A percentile compares a stretch with the other conserved stretches of the same genome.
Conservation (phyloP, 2,113 vertebrate genomes). For the Prionailurus viverrinus region DNA sequence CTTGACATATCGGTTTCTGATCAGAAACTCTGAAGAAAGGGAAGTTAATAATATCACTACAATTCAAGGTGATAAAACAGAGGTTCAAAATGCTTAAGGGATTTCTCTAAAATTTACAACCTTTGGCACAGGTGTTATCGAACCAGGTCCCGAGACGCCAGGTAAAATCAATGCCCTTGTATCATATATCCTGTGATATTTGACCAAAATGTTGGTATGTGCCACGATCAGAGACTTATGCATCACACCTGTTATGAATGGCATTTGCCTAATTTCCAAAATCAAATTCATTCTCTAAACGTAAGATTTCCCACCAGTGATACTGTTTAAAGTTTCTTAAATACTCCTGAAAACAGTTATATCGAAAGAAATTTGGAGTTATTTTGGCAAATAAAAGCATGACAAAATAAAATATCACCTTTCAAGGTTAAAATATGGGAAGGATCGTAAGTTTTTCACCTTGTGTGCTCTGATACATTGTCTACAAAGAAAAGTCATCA, state of each 20-base stretch:
- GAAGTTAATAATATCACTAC: not conserved
- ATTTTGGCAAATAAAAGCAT: not conserved
- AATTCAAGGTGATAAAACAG: not conserved
- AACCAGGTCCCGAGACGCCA: not conserved
- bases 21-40: not conserved
- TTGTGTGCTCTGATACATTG: not conserved
- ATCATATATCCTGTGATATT: not conserved
- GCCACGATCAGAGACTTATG: not conserved
- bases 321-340: not conserved
- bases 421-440: not conserved
- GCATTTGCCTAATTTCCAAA: not conserved
- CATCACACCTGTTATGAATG: not conserved
- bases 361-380: not conserved
- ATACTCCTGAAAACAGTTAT: not conserved
- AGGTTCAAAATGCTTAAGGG: not conserved
- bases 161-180: not conserved
- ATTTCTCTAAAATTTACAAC: not conserved
- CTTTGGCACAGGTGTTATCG: not conserved
- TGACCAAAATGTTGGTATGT: accelerated
- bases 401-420: not conserved
- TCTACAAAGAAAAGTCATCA: not conserved
- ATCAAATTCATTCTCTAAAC: not conserved
- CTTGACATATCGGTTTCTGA: not conserved
- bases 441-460: not conserved
- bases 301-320: not conserved